phyloP scores from a whole-genome alignment of 2,113 vertebrate genomes.

The Ciconia stormi region DNA sequence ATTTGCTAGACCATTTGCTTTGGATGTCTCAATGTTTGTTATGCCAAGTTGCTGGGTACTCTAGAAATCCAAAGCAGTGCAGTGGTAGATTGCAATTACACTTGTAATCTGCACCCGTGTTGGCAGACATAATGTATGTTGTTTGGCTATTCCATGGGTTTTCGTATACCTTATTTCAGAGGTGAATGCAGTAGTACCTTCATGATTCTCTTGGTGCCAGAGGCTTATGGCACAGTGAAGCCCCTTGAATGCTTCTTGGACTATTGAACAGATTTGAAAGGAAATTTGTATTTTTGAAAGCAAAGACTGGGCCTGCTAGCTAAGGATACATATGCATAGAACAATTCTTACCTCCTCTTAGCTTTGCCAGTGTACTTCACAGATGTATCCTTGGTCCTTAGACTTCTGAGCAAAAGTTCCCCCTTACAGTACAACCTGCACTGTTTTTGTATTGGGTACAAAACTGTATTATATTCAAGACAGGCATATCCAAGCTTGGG shows the following conservation, averaged over 20 bases:
- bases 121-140: accelerated
- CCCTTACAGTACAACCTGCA: not conserved
- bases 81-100: not conserved
- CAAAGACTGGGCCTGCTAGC: not conserved
- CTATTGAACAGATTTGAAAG: not conserved
- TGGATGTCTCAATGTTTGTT: slow-evolving; percentile 15
- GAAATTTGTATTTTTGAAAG: not conserved
- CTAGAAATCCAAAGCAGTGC: not conserved
- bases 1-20: not conserved
- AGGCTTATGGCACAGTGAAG: not conserved
- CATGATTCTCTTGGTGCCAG: not conserved
- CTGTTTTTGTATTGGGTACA: not conserved
- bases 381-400: not conserved
- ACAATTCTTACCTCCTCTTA: not conserved
- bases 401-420: not conserved
- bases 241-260: not conserved
- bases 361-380: not conserved
- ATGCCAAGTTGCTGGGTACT: slow-evolving; percentile 38
- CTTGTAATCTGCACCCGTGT: accelerated
- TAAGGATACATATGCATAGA: not conserved
- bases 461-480: not conserved
- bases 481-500: not conserved
- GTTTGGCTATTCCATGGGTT: not conserved
- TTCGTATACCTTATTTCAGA: not conserved
- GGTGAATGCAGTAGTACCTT: not conserved